Percentiles rank a stretch among this genome's conserved stretches.
These are phyloP conservation scores for Thinocorus orbignyianus DNA, from an alignment of 2,113 vertebrate genomes.

Conservation along the genomic window DNA sequence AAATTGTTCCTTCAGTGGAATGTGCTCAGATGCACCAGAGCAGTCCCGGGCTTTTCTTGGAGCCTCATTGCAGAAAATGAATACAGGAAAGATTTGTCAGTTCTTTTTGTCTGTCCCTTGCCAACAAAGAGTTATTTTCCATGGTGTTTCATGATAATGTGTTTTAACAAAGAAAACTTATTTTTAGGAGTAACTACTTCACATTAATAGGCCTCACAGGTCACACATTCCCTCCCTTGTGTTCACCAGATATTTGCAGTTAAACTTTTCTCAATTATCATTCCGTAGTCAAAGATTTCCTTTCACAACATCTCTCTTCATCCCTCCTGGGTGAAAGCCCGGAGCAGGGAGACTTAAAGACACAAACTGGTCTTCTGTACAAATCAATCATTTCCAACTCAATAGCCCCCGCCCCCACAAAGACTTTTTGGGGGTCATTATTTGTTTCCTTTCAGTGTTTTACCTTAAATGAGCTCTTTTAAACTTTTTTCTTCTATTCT, in stretches of 20 bases:
- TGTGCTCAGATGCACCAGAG: fast-evolving
- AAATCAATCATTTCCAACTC: fast-evolving
- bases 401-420: not conserved
- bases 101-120: not conserved
- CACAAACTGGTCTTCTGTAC: not conserved
- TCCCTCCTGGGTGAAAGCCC: fast-evolving
- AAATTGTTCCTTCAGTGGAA: not conserved
- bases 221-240: not conserved
- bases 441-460: not conserved
- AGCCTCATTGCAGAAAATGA: not conserved
- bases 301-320: no score
- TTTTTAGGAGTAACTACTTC: not conserved
- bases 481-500: not conserved
- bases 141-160: not conserved
- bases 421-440: not conserved
- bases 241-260: not conserved
- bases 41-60: not conserved
- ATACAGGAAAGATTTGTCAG: not conserved
- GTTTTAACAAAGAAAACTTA: not conserved
- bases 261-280: not conserved
- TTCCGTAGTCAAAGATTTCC: not conserved
- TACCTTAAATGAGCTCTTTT: not conserved
- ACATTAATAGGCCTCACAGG: not conserved
- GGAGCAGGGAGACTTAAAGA: not conserved
- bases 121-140: not conserved